Base-by-base conservation (phyloP, 2,888 invertebrate genomes). In the Phortica okadai region DNA sequence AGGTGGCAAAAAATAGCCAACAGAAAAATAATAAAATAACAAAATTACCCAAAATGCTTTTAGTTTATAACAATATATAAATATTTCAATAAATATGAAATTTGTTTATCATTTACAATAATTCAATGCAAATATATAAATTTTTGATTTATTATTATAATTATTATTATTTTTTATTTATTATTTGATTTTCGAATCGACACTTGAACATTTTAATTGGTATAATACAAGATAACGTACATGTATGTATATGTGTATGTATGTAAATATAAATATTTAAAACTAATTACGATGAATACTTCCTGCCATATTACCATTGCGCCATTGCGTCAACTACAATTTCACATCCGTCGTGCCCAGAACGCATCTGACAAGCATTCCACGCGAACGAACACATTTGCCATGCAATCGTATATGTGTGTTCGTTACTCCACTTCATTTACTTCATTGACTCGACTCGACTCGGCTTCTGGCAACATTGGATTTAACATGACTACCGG, bases 401-500 rank as follows among this genome's bases (percentile, higher is more conserved):
- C 14, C 54, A 56, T 72, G 25, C 70, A 64, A 21, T 6, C 67
- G 44, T 44, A 25, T 16, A 66, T 45, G n/a, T 16, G 14, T 56
- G 59, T 59, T 59, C 6, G 25, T 14, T 77, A 78, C 75, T 80
- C 81, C 87, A 83, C 84, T 86, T 84, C 80, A 81, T 79, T 80
- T 80, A 78, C 62, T 76, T 79, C 78, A 82, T 81, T 77, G 76
- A 78, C 64, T 75, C 59, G 44, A 10, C 45, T 62, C 33, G 33
- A 21, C 21, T 21, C 21, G 64, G 64, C 62, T 74, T 56, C 42
- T 42, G 42, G 69, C 56, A n/a, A 16, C 62, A 62, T 16, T 8
- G 25, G 16, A 6, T 16, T 16, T 4, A 73, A 73, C 41, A n/a
- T 56, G 42, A 78, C 79, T 90, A 92, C 79, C 95, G 93, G 89